Evolutionary conservation across 2,797 vertebrate species (phyloP).

Genomic region (Megaceryle alcyon): DNA sequence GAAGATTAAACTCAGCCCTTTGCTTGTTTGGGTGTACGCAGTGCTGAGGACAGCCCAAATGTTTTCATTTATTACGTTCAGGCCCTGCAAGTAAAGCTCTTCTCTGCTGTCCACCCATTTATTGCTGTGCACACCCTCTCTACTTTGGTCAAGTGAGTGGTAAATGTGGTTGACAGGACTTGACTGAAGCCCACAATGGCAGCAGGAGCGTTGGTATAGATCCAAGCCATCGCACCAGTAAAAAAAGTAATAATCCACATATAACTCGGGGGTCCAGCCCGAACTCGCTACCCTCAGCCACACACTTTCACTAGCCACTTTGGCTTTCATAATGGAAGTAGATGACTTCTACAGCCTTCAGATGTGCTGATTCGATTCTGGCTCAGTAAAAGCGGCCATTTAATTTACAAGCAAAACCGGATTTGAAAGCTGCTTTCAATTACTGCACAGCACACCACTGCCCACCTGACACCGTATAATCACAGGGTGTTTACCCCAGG

Average conservation of each 20-base stretch:
- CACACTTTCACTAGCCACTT: not conserved
- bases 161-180: not conserved
- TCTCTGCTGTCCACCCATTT: not conserved
- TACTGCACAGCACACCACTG: not conserved
- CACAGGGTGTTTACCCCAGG: not conserved
- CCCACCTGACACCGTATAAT: slow-evolving; percentile 25
- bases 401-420: slow-evolving; percentile 50
- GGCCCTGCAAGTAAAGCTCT: not conserved
- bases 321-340: not conserved
- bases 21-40: not conserved
- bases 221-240: not conserved
- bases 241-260: not conserved
- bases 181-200: not conserved
- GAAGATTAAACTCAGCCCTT: not conserved
- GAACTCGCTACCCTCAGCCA: not conserved
- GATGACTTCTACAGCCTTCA: not conserved
- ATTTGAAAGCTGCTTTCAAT: slow-evolving; percentile 34
- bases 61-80: not conserved
- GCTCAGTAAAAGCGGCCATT: not conserved
- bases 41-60: not conserved
- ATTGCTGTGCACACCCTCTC: not conserved
- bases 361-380: not conserved
- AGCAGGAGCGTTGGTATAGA: not conserved
- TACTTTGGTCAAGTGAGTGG: not conserved
- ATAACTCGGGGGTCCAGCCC: not conserved